A percentile compares a stretch with the other conserved stretches of the same genome.
These are phyloP conservation scores for Melanotaenia nigrans DNA, from an alignment of 2,797 vertebrate genomes.

Conservation along the genomic window DNA sequence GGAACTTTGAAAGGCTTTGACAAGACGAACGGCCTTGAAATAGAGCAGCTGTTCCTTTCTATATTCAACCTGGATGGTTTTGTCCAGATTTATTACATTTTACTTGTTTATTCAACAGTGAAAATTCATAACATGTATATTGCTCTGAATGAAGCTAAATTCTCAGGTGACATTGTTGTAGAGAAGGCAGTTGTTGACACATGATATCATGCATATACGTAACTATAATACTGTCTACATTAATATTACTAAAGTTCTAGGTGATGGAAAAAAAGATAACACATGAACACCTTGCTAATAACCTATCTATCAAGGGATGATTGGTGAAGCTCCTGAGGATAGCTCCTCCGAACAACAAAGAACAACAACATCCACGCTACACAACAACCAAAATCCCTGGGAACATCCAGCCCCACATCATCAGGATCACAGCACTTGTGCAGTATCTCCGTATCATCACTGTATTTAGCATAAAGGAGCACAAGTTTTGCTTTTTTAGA, in stretches of 20 bases:
- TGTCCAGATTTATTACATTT: slow-evolving; percentile 39
- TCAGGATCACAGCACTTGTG: slow-evolving; percentile 10
- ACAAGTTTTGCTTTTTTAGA: neutral
- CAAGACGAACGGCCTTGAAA: slow-evolving; percentile 19
- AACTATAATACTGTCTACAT: slow-evolving; percentile 20
- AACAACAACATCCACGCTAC: slow-evolving; percentile 65
- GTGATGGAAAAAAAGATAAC: slow-evolving; percentile 39
- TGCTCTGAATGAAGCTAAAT: slow-evolving; percentile 20
- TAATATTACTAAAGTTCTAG: slow-evolving; percentile 2
- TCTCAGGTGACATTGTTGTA: slow-evolving; percentile 9
- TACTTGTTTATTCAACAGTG: slow-evolving; percentile 33
- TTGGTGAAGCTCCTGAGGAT: slow-evolving; percentile 50
- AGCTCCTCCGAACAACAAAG: slow-evolving; percentile 39
- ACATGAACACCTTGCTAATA: slow-evolving; percentile 54
- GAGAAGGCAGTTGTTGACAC: neutral
- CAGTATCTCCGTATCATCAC: neutral
- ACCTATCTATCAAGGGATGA: slow-evolving; percentile 60
- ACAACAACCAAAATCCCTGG: slow-evolving; percentile 62
- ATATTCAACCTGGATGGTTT: neutral
- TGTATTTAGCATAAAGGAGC: neutral
- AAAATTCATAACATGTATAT: slow-evolving; percentile 30
- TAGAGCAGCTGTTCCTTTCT: slow-evolving; percentile 10
- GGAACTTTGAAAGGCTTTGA: slow-evolving; percentile 24
- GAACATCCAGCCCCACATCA: slow-evolving; percentile 29
- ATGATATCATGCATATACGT: slow-evolving; percentile 19